phyloP scores from a whole-genome alignment of 1,140 invertebrate species.

The Eriocheir sinensis region DNA sequence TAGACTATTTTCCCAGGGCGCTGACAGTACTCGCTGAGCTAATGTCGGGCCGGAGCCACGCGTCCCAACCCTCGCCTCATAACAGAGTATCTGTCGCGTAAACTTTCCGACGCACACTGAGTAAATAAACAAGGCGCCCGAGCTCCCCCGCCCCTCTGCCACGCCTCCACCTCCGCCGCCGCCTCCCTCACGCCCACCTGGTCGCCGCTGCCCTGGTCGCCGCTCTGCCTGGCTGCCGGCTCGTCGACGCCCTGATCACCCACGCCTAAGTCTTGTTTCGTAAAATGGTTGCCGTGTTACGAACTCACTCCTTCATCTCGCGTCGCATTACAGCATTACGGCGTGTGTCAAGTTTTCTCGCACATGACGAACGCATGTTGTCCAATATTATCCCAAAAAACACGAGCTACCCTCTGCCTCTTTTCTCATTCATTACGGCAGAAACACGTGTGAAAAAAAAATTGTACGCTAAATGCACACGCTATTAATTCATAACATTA shows the following conservation, averaged over 20 bases:
- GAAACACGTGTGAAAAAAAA: background rate
- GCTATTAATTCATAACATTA: background rate
- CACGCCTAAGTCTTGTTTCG: background rate
- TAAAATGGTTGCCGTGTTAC: background rate
- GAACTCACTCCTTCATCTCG: background rate
- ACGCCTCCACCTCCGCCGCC: too few relatives aligned
- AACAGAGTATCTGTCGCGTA: slow-evolving; percentile 2
- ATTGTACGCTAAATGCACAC: background rate
- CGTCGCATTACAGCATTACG: too few relatives aligned
- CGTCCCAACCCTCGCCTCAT: background rate
- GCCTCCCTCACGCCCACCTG: too few relatives aligned
- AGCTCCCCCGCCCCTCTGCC: too few relatives aligned
- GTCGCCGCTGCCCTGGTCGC: too few relatives aligned
- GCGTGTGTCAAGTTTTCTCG: too few relatives aligned
- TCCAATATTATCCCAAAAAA: too few relatives aligned
- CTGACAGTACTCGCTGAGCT: slow-evolving; percentile 10
- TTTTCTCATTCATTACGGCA: background rate
- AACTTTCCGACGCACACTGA: background rate
- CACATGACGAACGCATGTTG: too few relatives aligned
- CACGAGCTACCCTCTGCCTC: too few relatives aligned
- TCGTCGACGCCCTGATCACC: background rate
- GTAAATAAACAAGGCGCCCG: background rate
- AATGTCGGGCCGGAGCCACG: background rate
- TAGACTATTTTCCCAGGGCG: background rate
- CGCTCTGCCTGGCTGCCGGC: too few relatives aligned